Conservation (phyloP, 1,140 invertebrate species). For the Platyscapa corneri region DNA sequence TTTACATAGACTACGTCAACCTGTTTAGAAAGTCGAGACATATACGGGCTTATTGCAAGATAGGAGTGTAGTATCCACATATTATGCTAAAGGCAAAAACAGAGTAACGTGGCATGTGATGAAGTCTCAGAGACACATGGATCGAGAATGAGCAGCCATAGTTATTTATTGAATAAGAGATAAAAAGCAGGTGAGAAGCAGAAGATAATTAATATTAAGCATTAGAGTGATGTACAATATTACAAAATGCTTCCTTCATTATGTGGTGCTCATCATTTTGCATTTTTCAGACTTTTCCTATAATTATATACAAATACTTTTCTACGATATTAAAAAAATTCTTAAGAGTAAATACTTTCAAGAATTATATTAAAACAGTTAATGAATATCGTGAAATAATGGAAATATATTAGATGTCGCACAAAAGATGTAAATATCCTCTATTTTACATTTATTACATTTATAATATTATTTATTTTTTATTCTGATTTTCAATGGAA, state of each 20-base stretch:
- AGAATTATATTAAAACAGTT: too few species aligned
- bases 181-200: neutral
- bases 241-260: neutral
- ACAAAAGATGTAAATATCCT: too few species aligned
- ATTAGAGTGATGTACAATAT: neutral
- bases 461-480: too few species aligned
- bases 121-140: neutral
- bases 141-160: constrained; percentile 10
- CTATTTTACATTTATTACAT: too few species aligned
- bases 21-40: constrained; percentile 43
- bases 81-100: constrained; percentile 50
- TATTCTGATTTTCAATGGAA: too few species aligned
- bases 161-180: constrained; percentile 9
- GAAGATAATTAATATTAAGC: constrained; percentile 27
- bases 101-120: constrained; percentile 21
- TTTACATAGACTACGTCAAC: constrained; percentile 66
- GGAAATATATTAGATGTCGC: too few species aligned
- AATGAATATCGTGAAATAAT: too few species aligned
- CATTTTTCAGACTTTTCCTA: too few species aligned
- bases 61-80: constrained; percentile 33
- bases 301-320: too few species aligned
- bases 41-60: constrained; percentile 42
- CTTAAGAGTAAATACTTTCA: too few species aligned
- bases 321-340: too few species aligned
- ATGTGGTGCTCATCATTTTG: too few species aligned